These are phyloP conservation scores for Bombus confusus DNA, from an alignment of 1,140 invertebrate species.

Conservation along the genomic window DNA sequence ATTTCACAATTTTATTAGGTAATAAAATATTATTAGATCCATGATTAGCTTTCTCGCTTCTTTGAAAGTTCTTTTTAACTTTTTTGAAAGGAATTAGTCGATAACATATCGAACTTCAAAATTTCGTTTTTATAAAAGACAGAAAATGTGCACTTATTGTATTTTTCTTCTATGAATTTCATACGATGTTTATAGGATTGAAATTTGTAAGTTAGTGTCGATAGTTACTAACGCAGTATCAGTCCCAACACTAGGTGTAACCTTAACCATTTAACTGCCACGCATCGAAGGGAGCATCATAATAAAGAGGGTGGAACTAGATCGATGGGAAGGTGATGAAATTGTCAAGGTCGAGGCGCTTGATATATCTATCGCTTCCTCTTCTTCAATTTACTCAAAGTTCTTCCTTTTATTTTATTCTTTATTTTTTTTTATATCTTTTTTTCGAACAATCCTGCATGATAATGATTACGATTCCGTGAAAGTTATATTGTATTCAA, in stretches of 20 bases:
- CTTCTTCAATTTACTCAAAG: not conserved
- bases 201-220: not conserved
- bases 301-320: not conserved
- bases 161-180: not conserved
- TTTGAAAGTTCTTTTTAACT: too few relatives aligned
- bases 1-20: too few relatives aligned
- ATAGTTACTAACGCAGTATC: not conserved
- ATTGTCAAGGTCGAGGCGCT: constrained; percentile 15
- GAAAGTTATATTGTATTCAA: not conserved
- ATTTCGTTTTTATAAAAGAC: not conserved
- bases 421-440: not conserved
- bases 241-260: not conserved
- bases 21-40: too few relatives aligned
- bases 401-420: not conserved
- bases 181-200: not conserved
- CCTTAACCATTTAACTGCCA: constrained; percentile 48
- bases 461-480: not conserved
- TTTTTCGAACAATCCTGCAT: too few relatives aligned
- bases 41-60: too few relatives aligned
- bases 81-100: not conserved
- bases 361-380: constrained; percentile 3
- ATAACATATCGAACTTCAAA: not conserved
- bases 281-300: not conserved
- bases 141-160: not conserved
- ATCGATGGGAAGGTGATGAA: constrained; percentile 23